Evolutionary conservation across 2,797 vertebrate species (phyloP), one percentile per base, ranked within the genome.

Genomic region (Picus viridis): DNA sequence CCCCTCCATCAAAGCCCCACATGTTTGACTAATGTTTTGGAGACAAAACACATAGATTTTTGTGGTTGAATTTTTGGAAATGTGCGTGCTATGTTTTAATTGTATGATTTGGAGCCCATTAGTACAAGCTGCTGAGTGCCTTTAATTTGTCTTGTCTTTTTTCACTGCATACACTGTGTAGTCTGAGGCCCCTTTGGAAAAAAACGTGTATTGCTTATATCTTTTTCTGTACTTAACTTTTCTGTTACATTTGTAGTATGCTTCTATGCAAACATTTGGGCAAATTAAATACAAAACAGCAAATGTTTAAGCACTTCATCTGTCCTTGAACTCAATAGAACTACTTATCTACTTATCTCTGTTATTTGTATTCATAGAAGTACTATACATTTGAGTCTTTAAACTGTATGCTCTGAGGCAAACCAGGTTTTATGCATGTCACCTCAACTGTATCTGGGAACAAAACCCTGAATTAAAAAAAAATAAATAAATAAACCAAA

Each of bases 101-200:
- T 77, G 34, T 62, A 36, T 12, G 12, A 58, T 17, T 62, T 74
- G 18, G 29, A 88, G 16, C 10, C 57, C 7, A 12, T 58, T 89
- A 83, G 20, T 65, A 23, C 5, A 75, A 77, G 27, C n/a, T 87
- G n/a, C 53, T 32, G 36, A 56, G 51, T 71, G 41, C 61, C 76
- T 86, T 89, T 88, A 53, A 81, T 75, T 80, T 91, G 16, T 64
- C 64, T 88, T 91, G 51, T 45, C 61, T 85, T 88, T 30, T 85
- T 80, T 83, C 63, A 78, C 27, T 88, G 62, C n/a, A 22, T 49
- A 14, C 59, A 24, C 19, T 18, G 2, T 69, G 27, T 69, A 72
- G 30, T 43, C 54, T 77, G 45, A 51, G 30, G 36, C 26, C 74
- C 75, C 16, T 78, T 39, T 67, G 43, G 43, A 43, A 80, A 41